These are phyloP conservation scores for Phrynocephalus versicolor DNA, from an alignment of 2,113 vertebrate genomes.

Conservation along the genomic window DNA sequence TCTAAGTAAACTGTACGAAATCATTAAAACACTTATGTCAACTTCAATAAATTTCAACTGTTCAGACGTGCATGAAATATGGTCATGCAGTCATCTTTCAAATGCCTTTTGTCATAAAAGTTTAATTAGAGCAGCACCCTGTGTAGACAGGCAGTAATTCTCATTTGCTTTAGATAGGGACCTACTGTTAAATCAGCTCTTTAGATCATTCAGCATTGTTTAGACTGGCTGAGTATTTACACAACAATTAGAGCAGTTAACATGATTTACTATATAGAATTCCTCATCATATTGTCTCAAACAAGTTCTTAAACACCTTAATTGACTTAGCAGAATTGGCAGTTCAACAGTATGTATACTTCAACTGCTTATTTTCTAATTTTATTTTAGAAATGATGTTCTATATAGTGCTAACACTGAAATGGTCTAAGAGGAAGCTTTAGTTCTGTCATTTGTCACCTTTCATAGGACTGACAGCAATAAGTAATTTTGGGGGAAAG, in stretches of 20 bases:
- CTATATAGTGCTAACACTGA: background rate
- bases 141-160: constrained; percentile 29
- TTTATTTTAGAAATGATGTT: too few species aligned
- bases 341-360: too few species aligned
- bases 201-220: constrained; percentile 40
- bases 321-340: background rate
- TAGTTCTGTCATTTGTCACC: background rate
- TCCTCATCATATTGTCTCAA: background rate
- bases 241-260: constrained; percentile 6
- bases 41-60: constrained; percentile 55
- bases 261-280: background rate
- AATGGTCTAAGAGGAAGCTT: background rate
- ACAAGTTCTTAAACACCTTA: background rate
- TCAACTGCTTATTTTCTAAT: too few species aligned
- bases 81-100: constrained; percentile 56
- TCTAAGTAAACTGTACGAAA: constrained; percentile 56
- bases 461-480: background rate
- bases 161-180: constrained; percentile 50
- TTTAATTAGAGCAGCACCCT: constrained; percentile 60
- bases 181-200: constrained; percentile 45
- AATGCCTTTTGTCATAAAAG: constrained; percentile 64
- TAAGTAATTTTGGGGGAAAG: background rate
- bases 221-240: constrained; percentile 26
- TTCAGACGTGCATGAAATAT: constrained; percentile 66
- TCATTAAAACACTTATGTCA: constrained; percentile 45